Evolutionary conservation across 2,888 invertebrate species (phyloP).

Genomic region (Brachynemurus nebulosus): DNA sequence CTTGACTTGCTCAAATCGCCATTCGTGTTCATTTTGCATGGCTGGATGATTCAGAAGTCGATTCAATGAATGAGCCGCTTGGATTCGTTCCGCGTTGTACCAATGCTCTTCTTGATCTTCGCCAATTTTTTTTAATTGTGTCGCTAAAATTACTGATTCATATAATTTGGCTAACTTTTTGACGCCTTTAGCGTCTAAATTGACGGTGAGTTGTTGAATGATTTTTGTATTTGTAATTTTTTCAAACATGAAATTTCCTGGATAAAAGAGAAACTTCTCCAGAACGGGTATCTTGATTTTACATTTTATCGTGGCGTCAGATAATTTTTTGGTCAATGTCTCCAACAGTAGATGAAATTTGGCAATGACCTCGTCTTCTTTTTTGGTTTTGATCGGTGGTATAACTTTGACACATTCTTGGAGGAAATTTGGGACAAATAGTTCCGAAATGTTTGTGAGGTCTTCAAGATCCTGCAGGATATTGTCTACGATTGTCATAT

Average conservation of each 20-base stretch:
- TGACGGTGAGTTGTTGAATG: constrained; percentile 46
- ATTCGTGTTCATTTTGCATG: constrained; percentile 39
- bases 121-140: constrained; percentile 36
- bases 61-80: constrained; percentile 44
- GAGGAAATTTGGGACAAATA: constrained; percentile 50
- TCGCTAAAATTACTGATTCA: constrained; percentile 43
- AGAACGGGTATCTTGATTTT: constrained; percentile 42
- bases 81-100: constrained; percentile 53
- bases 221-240: constrained; percentile 53
- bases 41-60: constrained; percentile 30
- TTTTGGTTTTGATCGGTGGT: constrained; percentile 28
- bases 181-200: constrained; percentile 44
- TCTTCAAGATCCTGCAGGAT: constrained; percentile 37
- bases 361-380: constrained; percentile 41
- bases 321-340: constrained; percentile 36
- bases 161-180: constrained; percentile 47
- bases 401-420: constrained; percentile 34
- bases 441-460: constrained; percentile 36
- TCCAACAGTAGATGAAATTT: constrained; percentile 41
- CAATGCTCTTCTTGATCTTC: constrained; percentile 37
- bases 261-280: constrained; percentile 48
- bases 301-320: constrained; percentile 34
- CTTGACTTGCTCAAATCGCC: constrained; percentile 50
- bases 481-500: constrained; percentile 42
- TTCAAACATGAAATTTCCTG: constrained; percentile 60